A percentile compares a stretch with the other conserved stretches of the same genome.
Conservation (phyloP, 2,797 vertebrate genomes). For the Enteromius fasciolatus region DNA sequence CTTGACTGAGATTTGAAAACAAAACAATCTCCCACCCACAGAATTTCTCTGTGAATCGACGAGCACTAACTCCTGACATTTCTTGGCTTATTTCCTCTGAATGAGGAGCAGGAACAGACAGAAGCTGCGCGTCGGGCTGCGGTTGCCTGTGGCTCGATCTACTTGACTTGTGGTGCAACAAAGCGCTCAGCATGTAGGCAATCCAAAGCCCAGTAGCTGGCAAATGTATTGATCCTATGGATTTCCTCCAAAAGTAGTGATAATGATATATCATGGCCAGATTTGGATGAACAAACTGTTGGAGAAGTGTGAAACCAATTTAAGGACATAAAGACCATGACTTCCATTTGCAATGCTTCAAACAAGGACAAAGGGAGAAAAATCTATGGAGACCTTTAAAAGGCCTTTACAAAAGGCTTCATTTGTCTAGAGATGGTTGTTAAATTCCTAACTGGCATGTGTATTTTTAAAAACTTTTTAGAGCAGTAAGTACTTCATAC, state of each 20-base stretch:
- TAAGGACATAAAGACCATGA: conserved; percentile 74
- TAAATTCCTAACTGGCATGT: conserved; percentile 37
- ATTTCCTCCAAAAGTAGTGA: conserved; percentile 87
- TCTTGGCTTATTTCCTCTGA: conserved; percentile 59
- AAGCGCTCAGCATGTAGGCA: conserved; percentile 82
- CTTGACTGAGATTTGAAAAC: conserved; percentile 39
- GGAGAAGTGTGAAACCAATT: conserved; percentile 81
- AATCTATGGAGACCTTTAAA: conserved; percentile 54
- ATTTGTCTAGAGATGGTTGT: conserved; percentile 29
- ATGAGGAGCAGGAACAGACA: conserved; percentile 56
- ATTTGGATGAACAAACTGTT: conserved; percentile 81
- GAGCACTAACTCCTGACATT: conserved; percentile 55
- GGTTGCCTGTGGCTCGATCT: conserved; percentile 78
- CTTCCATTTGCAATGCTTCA: conserved; percentile 52
- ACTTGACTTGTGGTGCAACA: conserved; percentile 78
- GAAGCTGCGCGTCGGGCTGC: conserved; percentile 57
- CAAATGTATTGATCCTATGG: conserved; percentile 87
- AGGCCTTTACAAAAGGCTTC: conserved; percentile 50
- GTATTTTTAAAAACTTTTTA: conserved; percentile 33
- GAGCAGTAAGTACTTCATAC: background rate
- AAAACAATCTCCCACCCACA: conserved; percentile 50
- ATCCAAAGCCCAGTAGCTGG: conserved; percentile 81
- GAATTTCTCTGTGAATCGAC: conserved; percentile 54
- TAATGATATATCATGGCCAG: conserved; percentile 87
- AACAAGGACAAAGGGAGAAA: conserved; percentile 49